phyloP scores from a whole-genome alignment of 2,797 vertebrate genomes.

The Petrocephalus sullivani region DNA sequence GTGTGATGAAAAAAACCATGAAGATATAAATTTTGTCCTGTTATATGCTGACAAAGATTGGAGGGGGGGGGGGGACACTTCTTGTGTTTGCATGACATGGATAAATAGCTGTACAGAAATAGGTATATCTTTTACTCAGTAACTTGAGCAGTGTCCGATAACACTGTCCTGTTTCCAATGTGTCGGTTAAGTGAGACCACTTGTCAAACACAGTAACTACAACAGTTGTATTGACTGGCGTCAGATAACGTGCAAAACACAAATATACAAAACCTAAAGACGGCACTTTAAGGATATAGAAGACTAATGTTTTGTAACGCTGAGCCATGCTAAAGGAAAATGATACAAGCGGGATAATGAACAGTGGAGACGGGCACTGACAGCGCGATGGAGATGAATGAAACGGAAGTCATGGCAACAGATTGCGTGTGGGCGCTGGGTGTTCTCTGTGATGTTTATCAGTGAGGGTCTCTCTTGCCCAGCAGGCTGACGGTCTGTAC shows the following conservation, averaged over 20 bases:
- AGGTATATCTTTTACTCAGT: neutral
- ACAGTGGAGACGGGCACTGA: neutral
- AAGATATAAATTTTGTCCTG: neutral
- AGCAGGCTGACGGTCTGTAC: neutral
- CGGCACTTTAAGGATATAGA: neutral
- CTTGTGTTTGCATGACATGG: neutral
- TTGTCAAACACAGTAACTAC: neutral
- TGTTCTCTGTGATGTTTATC: constrained; percentile 11
- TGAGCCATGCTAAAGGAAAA: neutral
- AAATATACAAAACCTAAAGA: neutral
- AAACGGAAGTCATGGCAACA: constrained; percentile 17
- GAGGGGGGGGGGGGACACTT: neutral
- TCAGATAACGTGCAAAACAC: neutral
- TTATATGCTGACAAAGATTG: neutral
- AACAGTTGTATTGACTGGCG: neutral
- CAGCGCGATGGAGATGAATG: neutral
- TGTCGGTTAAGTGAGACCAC: neutral
- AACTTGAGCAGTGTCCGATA: neutral
- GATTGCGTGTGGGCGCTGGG: constrained; percentile 14
- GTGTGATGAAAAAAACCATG: neutral
- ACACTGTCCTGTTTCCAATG: neutral
- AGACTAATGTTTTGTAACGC: neutral
- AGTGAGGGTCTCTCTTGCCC: neutral
- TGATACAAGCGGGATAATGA: neutral
- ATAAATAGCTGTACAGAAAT: neutral